Conservation (phyloP, 2,888 invertebrate genomes). For the Leptopilina drosophilae region DNA sequence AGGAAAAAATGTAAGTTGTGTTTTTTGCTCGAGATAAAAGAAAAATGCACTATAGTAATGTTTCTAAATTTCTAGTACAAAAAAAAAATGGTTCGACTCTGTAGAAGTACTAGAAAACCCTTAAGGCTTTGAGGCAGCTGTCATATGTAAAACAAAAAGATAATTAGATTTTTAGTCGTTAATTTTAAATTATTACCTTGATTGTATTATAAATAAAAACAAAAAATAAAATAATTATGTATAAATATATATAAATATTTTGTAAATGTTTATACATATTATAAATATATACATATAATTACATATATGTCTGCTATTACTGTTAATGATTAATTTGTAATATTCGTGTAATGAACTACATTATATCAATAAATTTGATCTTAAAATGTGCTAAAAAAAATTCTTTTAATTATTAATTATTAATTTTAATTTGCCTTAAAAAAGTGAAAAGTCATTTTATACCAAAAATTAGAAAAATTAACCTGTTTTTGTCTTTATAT, state of each 20-base stretch:
- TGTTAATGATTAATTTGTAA: conserved; percentile 71
- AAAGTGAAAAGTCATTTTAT: too few species aligned
- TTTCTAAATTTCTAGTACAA: conserved; percentile 42
- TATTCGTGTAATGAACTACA: conserved; percentile 70
- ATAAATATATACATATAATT: too few species aligned
- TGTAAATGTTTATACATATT: too few species aligned
- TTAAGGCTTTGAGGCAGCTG: conserved; percentile 77
- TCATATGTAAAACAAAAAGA: conserved; percentile 72
- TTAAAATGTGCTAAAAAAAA: conserved; percentile 50
- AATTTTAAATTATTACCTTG: conserved; percentile 71
- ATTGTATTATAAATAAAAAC: conserved; percentile 68
- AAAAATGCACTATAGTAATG: background rate
- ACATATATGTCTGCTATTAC: conserved; percentile 70
- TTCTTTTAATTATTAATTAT: background rate
- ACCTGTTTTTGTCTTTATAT: too few species aligned
- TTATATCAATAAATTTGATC: conserved; percentile 69
- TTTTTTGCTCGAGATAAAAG: conserved; percentile 2
- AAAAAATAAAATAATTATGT: too few species aligned
- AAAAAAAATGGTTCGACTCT: conserved; percentile 67
- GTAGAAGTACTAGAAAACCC: conserved; percentile 74
- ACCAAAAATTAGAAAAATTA: too few species aligned
- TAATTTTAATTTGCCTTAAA: too few species aligned
- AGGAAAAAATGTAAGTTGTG: background rate
- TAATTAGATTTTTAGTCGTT: conserved; percentile 71
- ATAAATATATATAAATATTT: too few species aligned